These are phyloP conservation scores for Vanessa tameamea DNA, from an alignment of 1,140 invertebrate genomes.

Conservation along the genomic window DNA sequence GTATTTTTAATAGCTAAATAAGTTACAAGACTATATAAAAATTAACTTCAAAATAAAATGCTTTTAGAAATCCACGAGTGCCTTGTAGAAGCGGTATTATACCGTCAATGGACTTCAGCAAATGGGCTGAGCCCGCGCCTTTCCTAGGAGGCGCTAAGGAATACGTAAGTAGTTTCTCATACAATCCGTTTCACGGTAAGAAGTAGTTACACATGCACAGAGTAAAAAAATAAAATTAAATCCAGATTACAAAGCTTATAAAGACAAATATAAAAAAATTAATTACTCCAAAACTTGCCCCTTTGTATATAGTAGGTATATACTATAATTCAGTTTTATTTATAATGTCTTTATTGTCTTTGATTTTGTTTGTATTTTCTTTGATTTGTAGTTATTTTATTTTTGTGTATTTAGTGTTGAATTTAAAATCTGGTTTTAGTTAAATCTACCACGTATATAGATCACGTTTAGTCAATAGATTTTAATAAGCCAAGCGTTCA, in stretches of 20 bases:
- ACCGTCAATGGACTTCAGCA: constrained; percentile 91
- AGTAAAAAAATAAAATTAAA: constrained; percentile 21
- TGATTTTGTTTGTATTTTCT: constrained; percentile 4
- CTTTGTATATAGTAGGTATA: constrained; percentile 33
- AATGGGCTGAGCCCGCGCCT: constrained; percentile 88
- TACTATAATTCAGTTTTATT: constrained; percentile 22
- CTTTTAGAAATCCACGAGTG: constrained; percentile 92
- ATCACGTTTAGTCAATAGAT: constrained; percentile 27
- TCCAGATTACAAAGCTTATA: constrained; percentile 16
- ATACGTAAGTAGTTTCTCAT: constrained; percentile 85
- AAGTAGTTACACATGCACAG: constrained; percentile 70
- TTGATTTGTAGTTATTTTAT: constrained; percentile 10
- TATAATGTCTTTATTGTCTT: constrained; percentile 12
- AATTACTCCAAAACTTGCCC: constrained; percentile 30
- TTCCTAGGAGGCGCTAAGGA: constrained; percentile 79
- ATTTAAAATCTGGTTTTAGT: constrained; percentile 19
- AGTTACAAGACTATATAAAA: neutral
- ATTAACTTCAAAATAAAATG: constrained; percentile 7
- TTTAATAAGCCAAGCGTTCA: neutral
- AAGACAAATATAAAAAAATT: constrained; percentile 8
- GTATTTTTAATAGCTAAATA: too few species aligned
- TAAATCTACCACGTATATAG: constrained; percentile 2
- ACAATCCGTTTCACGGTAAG: constrained; percentile 82
- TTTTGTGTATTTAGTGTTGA: constrained; percentile 9
- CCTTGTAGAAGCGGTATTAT: constrained; percentile 93